Conservation (phyloP, 2,888 invertebrate genomes). For the Eumacrocentrus americanus region DNA sequence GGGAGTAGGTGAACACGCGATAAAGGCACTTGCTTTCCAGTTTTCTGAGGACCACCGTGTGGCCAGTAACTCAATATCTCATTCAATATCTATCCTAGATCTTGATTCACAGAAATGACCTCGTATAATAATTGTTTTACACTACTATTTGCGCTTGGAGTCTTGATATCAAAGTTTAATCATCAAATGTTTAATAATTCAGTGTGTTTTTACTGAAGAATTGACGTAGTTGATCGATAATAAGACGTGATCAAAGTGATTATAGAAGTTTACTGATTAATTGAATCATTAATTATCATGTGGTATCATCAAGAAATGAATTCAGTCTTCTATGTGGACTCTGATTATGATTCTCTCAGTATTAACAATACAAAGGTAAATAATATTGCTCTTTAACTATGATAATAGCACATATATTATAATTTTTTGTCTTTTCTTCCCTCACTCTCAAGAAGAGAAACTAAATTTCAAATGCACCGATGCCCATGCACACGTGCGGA, state of each 20-base stretch:
- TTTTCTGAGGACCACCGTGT: conserved; percentile 48
- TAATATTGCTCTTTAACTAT: neutral
- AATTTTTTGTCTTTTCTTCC: neutral
- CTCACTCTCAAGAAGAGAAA: no score
- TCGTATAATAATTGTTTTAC: neutral
- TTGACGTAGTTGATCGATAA: neutral
- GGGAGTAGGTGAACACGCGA: conserved; percentile 40
- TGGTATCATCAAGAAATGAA: conserved; percentile 48
- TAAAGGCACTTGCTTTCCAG: conserved; percentile 47
- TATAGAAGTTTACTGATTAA: neutral
- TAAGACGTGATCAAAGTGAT: neutral
- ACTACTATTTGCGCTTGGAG: neutral
- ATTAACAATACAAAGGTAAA: conserved; percentile 42
- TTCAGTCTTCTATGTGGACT: conserved; percentile 52
- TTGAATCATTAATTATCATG: conserved; percentile 38
- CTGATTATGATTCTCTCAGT: conserved; percentile 42
- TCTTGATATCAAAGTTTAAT: neutral
- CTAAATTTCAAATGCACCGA: no score
- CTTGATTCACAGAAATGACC: neutral
- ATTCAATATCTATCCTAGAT: neutral
- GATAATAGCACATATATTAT: neutral
- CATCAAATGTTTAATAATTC: neutral
- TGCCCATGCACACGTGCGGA: no score
- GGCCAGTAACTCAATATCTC: conserved; percentile 27
- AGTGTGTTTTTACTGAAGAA: neutral